A percentile compares a stretch with the other conserved stretches of the same genome.
phyloP scores from a whole-genome alignment of 2,888 invertebrate genomes.

The Dastarcus helophoroides region DNA sequence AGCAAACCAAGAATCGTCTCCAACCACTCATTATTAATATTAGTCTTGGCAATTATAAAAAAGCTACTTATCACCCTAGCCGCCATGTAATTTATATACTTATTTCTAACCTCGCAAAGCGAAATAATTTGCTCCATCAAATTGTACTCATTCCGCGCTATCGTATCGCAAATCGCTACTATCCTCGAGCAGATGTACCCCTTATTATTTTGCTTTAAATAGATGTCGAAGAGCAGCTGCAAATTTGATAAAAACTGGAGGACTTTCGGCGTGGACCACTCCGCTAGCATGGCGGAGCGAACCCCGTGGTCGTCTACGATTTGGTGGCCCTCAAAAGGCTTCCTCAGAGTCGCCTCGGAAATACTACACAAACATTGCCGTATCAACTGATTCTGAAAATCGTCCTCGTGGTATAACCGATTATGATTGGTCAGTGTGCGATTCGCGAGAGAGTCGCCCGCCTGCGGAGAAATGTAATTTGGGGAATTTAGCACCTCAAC shows the following conservation, averaged over 20 bases:
- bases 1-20: slow-evolving; percentile 66
- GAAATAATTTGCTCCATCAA: slow-evolving; percentile 76
- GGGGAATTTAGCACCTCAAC: slow-evolving; percentile 2
- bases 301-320: slow-evolving; percentile 39
- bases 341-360: slow-evolving; percentile 55
- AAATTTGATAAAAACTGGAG: slow-evolving; percentile 73
- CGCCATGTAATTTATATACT: slow-evolving; percentile 70
- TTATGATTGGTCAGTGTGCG: slow-evolving; percentile 1
- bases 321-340: slow-evolving; percentile 57
- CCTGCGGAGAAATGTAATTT: neutral
- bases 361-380: slow-evolving; percentile 70
- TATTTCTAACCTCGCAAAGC: slow-evolving; percentile 64
- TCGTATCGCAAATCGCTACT: slow-evolving; percentile 66
- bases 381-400: slow-evolving; percentile 54
- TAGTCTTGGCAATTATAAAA: slow-evolving; percentile 72
- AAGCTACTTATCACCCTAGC: slow-evolving; percentile 72
- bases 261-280: slow-evolving; percentile 56
- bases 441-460: neutral
- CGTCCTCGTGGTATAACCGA: too few species aligned
- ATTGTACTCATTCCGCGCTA: slow-evolving; percentile 70
- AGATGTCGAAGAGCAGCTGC: slow-evolving; percentile 73
- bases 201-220: slow-evolving; percentile 70
- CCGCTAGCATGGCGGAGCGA: slow-evolving; percentile 42
- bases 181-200: slow-evolving; percentile 74
- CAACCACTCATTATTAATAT: slow-evolving; percentile 68